Evolutionary conservation across 2,113 vertebrate species (phyloP), one percentile per base, ranked within the genome.

Genomic region (Elgaria multicarinata): DNA sequence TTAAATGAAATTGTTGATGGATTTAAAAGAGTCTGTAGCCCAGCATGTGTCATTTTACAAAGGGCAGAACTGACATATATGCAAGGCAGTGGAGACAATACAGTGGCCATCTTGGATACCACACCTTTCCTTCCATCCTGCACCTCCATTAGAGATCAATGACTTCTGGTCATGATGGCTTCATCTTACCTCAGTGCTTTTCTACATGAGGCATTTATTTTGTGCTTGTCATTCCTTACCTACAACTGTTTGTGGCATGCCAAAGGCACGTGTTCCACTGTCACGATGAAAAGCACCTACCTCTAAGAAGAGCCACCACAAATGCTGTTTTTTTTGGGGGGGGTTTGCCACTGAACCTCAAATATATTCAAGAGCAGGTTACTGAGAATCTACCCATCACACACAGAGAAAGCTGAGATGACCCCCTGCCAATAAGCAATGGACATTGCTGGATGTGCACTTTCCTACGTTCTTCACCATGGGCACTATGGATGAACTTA

Each of bases 401-500:
- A 18, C 74, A 64, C 1, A 44, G 13, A 76, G 53, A 42, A 20
- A 31, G 3, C 26, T 64, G 20, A 67, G 67, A 78, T 46, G 46
- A 5, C 13, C 18, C 9, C 10, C 33, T 67, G 31, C 89, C 84
- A 44, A 28, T 91, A 91, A 85, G 75, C 46, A 88, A 77, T 39
- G 85, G 79, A 46, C 88, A 93, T 2, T 39, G 18, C 12, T 77
- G 62, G 33, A 78, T 33, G 3, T 89, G 87, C 88, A 87, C 71
- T 91, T 74, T 55, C 72, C 92, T 91, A 83, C 93, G 92, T 92
- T 90, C 87, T 92, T 83, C 87, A 85, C 74, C 64, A 26, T 3
- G 0, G 91, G 89, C 18, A 0, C 90, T 87, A 53, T 67, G 83
- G 90, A 95, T 93, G 91, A 95, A 92, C 93, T 95, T 87, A 93